Evolutionary conservation across 2,888 invertebrate genomes (phyloP), one percentile per base, ranked within the genome.

Genomic region (Andrena marginata): DNA sequence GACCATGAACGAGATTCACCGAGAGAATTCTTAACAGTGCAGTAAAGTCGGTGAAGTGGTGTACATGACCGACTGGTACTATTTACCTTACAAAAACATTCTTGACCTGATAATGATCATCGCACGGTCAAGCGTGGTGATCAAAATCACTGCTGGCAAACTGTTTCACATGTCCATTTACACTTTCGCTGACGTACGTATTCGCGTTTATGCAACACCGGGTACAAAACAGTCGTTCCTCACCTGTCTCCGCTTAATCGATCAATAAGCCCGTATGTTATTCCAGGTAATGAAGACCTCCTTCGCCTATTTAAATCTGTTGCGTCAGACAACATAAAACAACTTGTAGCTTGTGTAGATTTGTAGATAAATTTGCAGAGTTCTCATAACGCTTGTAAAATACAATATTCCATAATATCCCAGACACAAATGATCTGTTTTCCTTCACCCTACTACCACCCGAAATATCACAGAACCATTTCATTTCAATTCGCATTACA

Each of bases 21-120:
- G 2, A 2, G 0, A 31, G 29, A 63, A 75, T 71, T 79, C 29
- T 8, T 64, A 56, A 86, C 62, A 91, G 91, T 88, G 91, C 64
- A 82, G 85, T 69, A 82, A 84, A 56, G 83, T 92, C 16, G 92
- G 92, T 35, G 84, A 87, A 48, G 83, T 85, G 13, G 82, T 89
- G 0, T 92, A 92, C 69, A 87, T 89, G 87, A 88, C 91, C 6
- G 83, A 92, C 0, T 93, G 92, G 92, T 90, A 92, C 54, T 73
- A 78, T 23, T 67, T 92, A 4, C 90, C 87, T 8, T 60, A 69
- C 1, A 89, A 87, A 60, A 86, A 80, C 54, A 86, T 91, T 0
- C 79, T 85, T 0, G 85, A 87, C 26, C 54, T 92, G 33, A 86
- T 90, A 49, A 51, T 92, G 42, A 85, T 92, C 59, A 86, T 92